Evolutionary conservation across 2,113 vertebrate genomes (phyloP).

Genomic region (Sylvia atricapilla): DNA sequence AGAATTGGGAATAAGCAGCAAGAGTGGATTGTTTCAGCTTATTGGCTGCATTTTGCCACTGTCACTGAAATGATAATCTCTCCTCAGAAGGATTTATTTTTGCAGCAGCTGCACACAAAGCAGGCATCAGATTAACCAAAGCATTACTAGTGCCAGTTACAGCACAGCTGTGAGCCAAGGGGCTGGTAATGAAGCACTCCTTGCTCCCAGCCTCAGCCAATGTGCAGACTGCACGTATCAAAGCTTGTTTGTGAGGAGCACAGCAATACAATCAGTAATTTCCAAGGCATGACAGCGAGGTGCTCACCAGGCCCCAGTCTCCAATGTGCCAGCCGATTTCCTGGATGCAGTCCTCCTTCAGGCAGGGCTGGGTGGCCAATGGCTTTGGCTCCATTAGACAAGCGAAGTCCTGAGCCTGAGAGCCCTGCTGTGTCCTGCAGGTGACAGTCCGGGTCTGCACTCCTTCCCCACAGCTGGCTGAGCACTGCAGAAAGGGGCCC

Average conservation of each 20-base stretch:
- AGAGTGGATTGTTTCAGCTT: not conserved
- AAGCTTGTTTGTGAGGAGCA: not conserved
- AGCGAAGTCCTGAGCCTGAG: conserved; percentile 69
- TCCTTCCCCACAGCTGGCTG: conserved; percentile 85
- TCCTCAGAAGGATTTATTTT: conserved; percentile 33
- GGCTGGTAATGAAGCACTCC: not conserved
- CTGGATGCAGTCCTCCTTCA: conserved; percentile 69
- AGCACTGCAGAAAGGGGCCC: conserved; percentile 77
- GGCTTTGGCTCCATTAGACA: conserved; percentile 79
- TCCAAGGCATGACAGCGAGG: accelerated
- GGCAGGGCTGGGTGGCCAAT: conserved; percentile 69
- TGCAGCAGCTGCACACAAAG: conserved; percentile 38
- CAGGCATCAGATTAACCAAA: conserved; percentile 39
- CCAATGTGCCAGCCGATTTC: conserved; percentile 84
- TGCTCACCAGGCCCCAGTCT: conserved; percentile 89
- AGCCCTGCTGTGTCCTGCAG: conserved; percentile 74
- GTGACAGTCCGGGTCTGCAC: conserved; percentile 81
- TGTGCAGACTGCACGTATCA: not conserved
- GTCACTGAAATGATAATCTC: conserved; percentile 13
- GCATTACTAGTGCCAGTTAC: conserved; percentile 28
- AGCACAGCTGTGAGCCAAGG: not conserved
- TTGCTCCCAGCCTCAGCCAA: not conserved
- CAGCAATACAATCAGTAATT: not conserved
- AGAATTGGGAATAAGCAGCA: conserved; percentile 3
- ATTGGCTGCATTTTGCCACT: conserved; percentile 47